These are phyloP conservation scores for Ranitomeya variabilis DNA, from an alignment of 2,113 vertebrate species.

Conservation along the genomic window DNA sequence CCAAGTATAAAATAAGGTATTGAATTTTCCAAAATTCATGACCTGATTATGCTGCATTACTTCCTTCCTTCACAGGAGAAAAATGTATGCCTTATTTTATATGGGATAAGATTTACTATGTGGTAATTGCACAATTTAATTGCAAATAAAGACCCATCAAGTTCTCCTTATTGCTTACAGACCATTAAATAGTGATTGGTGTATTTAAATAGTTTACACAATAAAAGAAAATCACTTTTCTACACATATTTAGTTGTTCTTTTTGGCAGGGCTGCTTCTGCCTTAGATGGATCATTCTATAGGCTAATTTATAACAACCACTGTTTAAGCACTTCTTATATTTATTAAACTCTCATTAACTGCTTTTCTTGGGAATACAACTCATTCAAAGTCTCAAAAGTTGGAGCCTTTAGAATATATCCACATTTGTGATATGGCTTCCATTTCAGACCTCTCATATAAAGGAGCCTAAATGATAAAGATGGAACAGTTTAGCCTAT, in stretches of 20 bases:
- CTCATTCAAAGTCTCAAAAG: background rate
- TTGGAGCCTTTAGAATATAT: no score
- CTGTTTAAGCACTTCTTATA: background rate
- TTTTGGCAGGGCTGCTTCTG: background rate
- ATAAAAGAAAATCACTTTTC: background rate
- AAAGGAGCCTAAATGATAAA: no score
- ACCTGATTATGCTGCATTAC: background rate
- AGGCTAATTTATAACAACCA: background rate
- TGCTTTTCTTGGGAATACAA: background rate
- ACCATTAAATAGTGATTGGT: background rate
- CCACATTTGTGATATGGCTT: no score
- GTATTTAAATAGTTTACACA: background rate
- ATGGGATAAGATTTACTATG: constrained; percentile 1
- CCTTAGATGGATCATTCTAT: background rate
- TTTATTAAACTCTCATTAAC: background rate
- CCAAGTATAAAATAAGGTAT: constrained; percentile 5
- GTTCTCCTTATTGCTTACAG: background rate
- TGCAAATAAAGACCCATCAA: constrained; percentile 3
- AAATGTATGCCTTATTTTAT: background rate
- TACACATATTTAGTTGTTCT: background rate
- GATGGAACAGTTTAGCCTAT: no score
- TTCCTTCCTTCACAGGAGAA: background rate
- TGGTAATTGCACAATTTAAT: constrained; percentile 7
- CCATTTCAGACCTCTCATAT: no score
- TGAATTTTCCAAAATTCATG: constrained; percentile 24